phyloP scores from a whole-genome alignment of 2,888 invertebrate species.

The Tridacna gigas region DNA sequence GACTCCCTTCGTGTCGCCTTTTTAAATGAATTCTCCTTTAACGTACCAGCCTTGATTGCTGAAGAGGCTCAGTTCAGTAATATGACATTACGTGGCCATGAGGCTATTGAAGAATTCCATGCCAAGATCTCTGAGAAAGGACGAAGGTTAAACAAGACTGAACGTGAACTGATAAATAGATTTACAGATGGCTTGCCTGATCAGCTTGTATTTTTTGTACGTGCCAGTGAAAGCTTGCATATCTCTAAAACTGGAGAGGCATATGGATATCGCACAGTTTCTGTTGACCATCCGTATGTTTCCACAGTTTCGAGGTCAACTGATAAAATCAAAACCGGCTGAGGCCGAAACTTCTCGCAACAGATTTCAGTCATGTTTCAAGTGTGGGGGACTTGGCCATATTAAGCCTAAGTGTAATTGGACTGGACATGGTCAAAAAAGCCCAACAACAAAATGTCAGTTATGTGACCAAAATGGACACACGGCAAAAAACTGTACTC shows the following conservation, averaged over 20 bases:
- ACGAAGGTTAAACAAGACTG: conserved; percentile 19
- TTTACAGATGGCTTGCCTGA: conserved; percentile 32
- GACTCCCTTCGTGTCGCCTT: not conserved
- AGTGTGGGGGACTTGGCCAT: conserved; percentile 26
- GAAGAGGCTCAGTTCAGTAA: conserved; percentile 29
- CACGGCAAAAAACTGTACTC: no score
- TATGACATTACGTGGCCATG: not conserved
- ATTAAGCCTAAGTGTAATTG: conserved; percentile 36
- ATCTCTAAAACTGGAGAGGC: conserved; percentile 33
- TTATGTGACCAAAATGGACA: conserved; percentile 39
- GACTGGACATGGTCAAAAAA: conserved; percentile 21
- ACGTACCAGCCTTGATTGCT: no score
- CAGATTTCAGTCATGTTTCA: conserved; percentile 20
- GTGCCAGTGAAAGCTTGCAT: conserved; percentile 27
- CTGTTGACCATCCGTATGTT: no score
- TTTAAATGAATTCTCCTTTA: no score
- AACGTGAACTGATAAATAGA: conserved; percentile 15
- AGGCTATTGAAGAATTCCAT: conserved; percentile 34
- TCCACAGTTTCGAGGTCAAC: no score
- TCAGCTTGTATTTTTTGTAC: conserved; percentile 38
- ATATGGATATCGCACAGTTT: conserved; percentile 36
- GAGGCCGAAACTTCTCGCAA: no score
- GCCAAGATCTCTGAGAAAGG: conserved; percentile 28
- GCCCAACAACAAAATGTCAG: conserved; percentile 29
- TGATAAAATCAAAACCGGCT: no score